A percentile compares a stretch with the other conserved stretches of the same genome.
These are phyloP conservation scores for Tiliacea aurago DNA, from an alignment of 2,888 invertebrate genomes.

Conservation along the genomic window DNA sequence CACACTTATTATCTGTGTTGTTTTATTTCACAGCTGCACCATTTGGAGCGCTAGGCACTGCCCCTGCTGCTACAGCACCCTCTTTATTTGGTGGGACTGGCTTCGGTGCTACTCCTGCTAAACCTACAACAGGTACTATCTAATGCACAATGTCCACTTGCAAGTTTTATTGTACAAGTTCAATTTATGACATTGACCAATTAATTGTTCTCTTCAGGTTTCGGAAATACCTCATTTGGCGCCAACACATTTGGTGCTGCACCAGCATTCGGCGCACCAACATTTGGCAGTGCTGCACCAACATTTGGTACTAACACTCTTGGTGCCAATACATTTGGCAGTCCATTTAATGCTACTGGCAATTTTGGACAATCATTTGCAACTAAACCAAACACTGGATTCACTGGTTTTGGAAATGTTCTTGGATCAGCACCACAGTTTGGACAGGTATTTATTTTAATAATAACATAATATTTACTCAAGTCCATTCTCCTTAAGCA, in stretches of 20 bases:
- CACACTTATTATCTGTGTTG: background rate
- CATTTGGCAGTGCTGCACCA: constrained; percentile 34
- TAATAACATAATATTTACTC: background rate
- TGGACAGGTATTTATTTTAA: constrained; percentile 79
- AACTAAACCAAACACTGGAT: constrained; percentile 83
- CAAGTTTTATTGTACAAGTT: background rate
- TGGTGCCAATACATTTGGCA: constrained; percentile 77
- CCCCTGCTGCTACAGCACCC: constrained; percentile 88
- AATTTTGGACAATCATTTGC: constrained; percentile 87
- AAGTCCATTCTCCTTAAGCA: background rate
- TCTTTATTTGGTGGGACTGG: constrained; percentile 89
- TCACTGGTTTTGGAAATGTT: constrained; percentile 86
- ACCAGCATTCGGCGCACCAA: constrained; percentile 36
- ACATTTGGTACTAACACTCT: constrained; percentile 80
- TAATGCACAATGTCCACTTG: background rate
- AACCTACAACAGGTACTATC: constrained; percentile 82
- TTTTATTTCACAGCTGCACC: constrained; percentile 75
- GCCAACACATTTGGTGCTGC: constrained; percentile 71
- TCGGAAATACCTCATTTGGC: constrained; percentile 76
- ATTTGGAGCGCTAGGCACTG: constrained; percentile 89
- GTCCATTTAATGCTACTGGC: constrained; percentile 80
- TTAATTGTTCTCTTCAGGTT: constrained; percentile 59
- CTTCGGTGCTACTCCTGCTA: constrained; percentile 86
- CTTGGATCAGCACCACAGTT: constrained; percentile 85
- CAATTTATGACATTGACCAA: background rate